phyloP scores from a whole-genome alignment of 2,113 vertebrate genomes.

The Mormyrus iriodes region DNA sequence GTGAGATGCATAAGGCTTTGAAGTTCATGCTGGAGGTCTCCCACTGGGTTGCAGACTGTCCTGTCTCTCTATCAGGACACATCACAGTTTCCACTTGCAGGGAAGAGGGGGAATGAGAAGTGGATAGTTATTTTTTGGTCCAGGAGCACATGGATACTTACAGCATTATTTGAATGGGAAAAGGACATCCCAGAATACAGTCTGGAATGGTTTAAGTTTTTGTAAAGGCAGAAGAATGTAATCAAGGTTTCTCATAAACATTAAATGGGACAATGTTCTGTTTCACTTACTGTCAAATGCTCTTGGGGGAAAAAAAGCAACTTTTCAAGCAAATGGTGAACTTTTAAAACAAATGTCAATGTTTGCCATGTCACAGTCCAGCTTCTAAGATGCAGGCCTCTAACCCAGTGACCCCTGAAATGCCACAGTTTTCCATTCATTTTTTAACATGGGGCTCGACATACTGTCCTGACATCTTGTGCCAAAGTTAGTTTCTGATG shows the following conservation, averaged over 20 bases:
- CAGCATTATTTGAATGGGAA: no score
- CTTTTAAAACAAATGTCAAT: neutral
- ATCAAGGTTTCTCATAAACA: neutral
- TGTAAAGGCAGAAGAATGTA: neutral
- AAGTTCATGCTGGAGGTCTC: neutral
- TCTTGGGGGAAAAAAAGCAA: neutral
- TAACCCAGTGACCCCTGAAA: neutral
- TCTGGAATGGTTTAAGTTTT: neutral
- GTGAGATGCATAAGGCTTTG: neutral
- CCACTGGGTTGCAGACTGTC: neutral
- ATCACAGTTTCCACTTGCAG: neutral
- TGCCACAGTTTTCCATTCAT: neutral
- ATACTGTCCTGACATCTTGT: neutral
- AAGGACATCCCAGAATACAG: neutral
- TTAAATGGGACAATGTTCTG: neutral
- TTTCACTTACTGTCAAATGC: neutral
- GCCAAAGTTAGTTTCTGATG: neutral
- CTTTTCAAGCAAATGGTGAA: neutral
- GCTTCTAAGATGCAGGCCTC: neutral
- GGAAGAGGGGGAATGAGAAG: neutral
- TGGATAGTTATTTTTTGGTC: neutral
- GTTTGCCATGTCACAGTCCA: neutral
- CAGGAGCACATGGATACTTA: no score
- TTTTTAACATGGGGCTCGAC: neutral
- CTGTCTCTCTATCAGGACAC: neutral